Evolutionary conservation across 2,888 invertebrate species (phyloP).

Genomic region (Drosophila pseudotalamancana): DNA sequence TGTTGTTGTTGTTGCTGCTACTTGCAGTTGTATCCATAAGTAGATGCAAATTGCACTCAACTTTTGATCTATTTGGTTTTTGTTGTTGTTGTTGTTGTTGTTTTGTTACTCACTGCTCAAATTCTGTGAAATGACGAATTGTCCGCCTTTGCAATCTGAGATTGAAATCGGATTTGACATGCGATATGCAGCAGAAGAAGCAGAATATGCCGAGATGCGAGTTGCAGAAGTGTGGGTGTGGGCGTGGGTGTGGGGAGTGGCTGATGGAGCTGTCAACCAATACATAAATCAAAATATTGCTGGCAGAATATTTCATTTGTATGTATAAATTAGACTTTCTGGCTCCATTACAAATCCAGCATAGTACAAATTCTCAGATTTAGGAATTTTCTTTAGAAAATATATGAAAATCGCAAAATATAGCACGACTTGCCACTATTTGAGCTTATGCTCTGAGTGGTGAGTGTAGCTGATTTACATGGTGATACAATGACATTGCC

Average conservation of each 20-base stretch:
- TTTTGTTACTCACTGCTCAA: neutral
- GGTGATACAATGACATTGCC: slow-evolving; percentile 53
- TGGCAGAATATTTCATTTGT: too few species aligned
- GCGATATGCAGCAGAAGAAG: slow-evolving; percentile 23
- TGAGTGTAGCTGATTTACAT: slow-evolving; percentile 30
- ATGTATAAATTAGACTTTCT: too few species aligned
- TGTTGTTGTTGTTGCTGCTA: slow-evolving; percentile 25
- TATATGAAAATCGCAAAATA: too few species aligned
- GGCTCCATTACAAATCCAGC: too few species aligned
- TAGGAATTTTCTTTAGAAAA: too few species aligned
- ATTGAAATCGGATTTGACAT: slow-evolving; percentile 44
- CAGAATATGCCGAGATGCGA: slow-evolving; percentile 20
- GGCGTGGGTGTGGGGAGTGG: slow-evolving; percentile 19
- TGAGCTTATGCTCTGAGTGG: neutral
- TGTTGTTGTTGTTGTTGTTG: neutral
- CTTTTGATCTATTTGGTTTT: slow-evolving; percentile 40
- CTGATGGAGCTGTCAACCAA: neutral
- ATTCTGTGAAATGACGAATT: slow-evolving; percentile 41
- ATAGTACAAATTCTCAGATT: too few species aligned
- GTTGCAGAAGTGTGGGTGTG: too few species aligned
- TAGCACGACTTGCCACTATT: too few species aligned
- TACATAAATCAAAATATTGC: too few species aligned
- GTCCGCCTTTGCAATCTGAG: slow-evolving; percentile 28
- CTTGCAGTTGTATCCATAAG: slow-evolving; percentile 30
- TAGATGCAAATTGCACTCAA: slow-evolving; percentile 55